Base-by-base conservation (phyloP, 1,140 invertebrate genomes). In the Bombus superbus region DNA sequence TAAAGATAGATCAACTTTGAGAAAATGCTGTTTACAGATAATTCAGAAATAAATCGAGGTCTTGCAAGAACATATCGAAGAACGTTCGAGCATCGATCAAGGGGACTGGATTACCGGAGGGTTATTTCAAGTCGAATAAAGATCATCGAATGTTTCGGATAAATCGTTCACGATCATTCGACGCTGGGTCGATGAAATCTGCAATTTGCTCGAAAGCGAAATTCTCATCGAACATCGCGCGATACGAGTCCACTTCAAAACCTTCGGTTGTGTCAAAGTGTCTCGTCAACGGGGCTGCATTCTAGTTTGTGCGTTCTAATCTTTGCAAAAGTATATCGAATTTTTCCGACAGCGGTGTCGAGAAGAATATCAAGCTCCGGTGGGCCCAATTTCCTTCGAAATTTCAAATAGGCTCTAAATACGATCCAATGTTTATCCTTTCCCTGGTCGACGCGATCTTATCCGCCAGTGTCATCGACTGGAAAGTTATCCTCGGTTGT, bases 401-500 rank as follows among this genome's bases (percentile, higher is more conserved):
- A 38, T 69, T 28, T 11, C 28, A 28, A 69, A 13, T 40, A 40
- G 68, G 4, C 3, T 18, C 1, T 40, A 28, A 53, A 2, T 2
- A 2, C 10, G 18, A 25, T 25, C 22, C 1, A 35, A 42, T 35
- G 81, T 88, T 79, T 57, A 75, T 88, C 74, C 76, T 59, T 81
- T 79, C 42, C 62, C 42, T 78, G 74, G 57, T 78, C 69, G 83
- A 88, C 53, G 75, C 42, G 71, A 78, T 88, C 79, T 71, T 74
- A 76, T 53, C 44, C 71, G 32, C 38, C n/a, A 64, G 71, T 83
- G 88, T 89, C 87, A 83, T 86, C 88, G 66, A 80, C 64, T 75
- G 77, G 57, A 83, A 84, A 87, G 84, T 81, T 80, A 73, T 85
- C 71, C 76, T 38, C 15, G 47, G 64, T 59, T 62, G 38, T 74